Base-by-base conservation (phyloP, 2,113 vertebrate genomes). In the Syngnathus scovelli region DNA sequence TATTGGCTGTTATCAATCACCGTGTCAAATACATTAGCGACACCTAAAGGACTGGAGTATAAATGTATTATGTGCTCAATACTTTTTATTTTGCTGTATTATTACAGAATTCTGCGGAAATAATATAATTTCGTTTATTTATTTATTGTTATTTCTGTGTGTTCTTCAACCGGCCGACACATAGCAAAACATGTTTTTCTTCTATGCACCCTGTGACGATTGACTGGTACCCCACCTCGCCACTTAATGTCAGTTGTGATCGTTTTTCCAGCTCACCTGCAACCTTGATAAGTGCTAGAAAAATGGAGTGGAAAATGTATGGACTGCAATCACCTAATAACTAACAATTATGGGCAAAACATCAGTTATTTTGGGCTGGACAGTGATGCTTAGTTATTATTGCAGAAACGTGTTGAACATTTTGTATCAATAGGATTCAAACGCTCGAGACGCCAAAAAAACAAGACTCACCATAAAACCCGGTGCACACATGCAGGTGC, bases 401-500 rank as follows among this genome's bases (percentile, higher is more conserved):
- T 2, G 5, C 23, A 36, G 18, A 7, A 56, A 13, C 6, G 55
- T 16, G 13, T 23, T 55, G 2, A 55, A 27, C 27, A 5, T 36
- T 58, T 58, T 36, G 13, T 7, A 58, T 16, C 12, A 58, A 15
- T 56, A 16, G 12, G 3, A 56, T 51, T 8, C 49, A 51, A n/a
- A 36, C 48, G 8, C 1, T 23, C 33, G 23, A 19, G 16, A 62
- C 3, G 56, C 27, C 38, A 62, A 49, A 52, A 21, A 37, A 39
- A 6, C n/a, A 15, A n/a, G 8, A 16, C 89, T 91, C 80, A 99
- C 97, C 91, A 87, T 95, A 80, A 93, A 98, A 23, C 97, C 97
- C 0, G 96, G 95, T 1, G 95, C 94, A 27, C 97, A 99, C 7
- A 88, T 72, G 67, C 97, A 99, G 77, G 84, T 76, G 6, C 97